Base-by-base conservation (phyloP, 2,888 invertebrate genomes). In the Litoditis marina region DNA sequence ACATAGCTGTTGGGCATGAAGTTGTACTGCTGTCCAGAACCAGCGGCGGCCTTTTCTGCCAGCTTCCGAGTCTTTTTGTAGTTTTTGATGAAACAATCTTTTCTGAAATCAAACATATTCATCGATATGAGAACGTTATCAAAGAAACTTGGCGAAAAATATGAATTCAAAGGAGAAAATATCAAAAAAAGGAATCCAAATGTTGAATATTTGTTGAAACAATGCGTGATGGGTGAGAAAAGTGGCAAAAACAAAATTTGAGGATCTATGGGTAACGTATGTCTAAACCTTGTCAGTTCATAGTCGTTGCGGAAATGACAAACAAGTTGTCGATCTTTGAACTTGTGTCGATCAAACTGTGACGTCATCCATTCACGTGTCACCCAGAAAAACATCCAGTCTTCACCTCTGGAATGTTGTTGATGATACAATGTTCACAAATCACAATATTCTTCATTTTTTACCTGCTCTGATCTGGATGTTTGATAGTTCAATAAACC, bases 321-420 rank as follows among this genome's bases (percentile, higher is more conserved):
- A n/a, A 88, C 85, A 62, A 84, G 84, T 77, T 88, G 87, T 57
- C 84, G 84, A 69, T 85, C 86, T 66, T 83, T 83, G 65, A 84
- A 83, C 74, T 83, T 85, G 70, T 82, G 83, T 60, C 84, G 80
- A 74, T 86, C 84, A 74, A 84, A 86, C 66, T 83, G 81, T 51
- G 82, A 86, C 77, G 84, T 84, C 63, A 88, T 84, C 82, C 87
- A 87, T 65, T 84, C 85, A 54, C 86, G 83, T 57, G 88, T 88
- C 80, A 87, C 88, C 88, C 88, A 88, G 81, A 85, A 87, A 55
- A 88, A 84, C 62, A 87, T 85, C 88, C 88, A 88, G 51, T 85
- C 85, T 39, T 84, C 85, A 55, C 85, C 85, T 52, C 79, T 79
- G 42, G 49, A 73, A 74, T n/a, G 31, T 8, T 22, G 8, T 19